phyloP scores from a whole-genome alignment of 2,113 vertebrate species.

The Chroicocephalus ridibundus region DNA sequence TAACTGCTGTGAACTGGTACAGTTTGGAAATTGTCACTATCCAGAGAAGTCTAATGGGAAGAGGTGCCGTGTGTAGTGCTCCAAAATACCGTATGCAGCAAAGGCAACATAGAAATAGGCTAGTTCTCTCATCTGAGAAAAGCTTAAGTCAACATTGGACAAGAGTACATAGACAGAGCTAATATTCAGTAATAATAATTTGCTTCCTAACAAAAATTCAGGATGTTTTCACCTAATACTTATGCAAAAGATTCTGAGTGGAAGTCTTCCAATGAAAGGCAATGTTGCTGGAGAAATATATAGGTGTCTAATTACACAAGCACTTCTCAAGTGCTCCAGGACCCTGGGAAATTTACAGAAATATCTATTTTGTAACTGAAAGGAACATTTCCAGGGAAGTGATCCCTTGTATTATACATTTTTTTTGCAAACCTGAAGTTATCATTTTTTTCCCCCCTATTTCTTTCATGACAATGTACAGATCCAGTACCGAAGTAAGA shows the following conservation, averaged over 20 bases:
- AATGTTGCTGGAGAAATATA: neutral
- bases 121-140: neutral
- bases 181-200: neutral
- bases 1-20: neutral
- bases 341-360: neutral
- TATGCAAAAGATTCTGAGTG: neutral
- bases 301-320: neutral
- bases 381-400: neutral
- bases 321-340: neutral
- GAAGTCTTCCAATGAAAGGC: neutral
- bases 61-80: fast-evolving
- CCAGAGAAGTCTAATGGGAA: neutral
- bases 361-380: neutral
- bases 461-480: neutral
- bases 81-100: neutral
- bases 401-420: neutral
- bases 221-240: neutral
- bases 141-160: neutral
- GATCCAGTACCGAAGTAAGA: neutral
- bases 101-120: neutral
- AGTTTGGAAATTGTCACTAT: neutral
- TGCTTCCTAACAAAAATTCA: neutral
- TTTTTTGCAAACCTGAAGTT: neutral
- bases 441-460: fast-evolving
- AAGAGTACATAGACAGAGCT: neutral